phyloP scores from a whole-genome alignment of 2,113 vertebrate species.

The Cyprinodon tularosa region DNA sequence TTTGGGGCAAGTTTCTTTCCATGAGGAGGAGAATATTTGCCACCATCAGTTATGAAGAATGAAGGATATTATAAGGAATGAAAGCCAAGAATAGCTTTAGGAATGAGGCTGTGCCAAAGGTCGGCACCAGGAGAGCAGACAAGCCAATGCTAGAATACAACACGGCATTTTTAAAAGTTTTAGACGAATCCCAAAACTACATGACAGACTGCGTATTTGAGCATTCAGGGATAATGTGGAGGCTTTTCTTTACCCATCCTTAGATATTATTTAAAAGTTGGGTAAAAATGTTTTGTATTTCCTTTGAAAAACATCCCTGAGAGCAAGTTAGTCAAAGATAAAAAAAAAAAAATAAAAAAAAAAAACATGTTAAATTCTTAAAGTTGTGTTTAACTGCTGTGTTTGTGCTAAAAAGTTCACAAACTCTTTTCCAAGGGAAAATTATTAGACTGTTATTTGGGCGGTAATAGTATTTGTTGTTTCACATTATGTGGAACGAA shows the following conservation, averaged over 20 bases:
- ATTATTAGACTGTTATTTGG: background rate
- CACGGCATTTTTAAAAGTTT: no score
- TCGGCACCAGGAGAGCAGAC: no score
- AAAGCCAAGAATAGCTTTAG: no score
- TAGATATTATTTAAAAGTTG: no score
- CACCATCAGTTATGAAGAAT: background rate
- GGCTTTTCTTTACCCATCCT: no score
- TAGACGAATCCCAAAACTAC: no score
- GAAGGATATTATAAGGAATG: background rate
- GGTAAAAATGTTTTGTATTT: no score
- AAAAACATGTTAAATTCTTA: background rate
- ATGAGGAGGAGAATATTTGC: background rate
- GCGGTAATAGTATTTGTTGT: background rate
- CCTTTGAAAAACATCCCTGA: no score
- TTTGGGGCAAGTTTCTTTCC: background rate
- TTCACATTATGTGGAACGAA: slow-evolving; percentile 2
- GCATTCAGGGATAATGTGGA: no score
- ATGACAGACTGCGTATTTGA: no score
- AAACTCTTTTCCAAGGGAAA: background rate
- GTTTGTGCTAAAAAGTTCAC: background rate
- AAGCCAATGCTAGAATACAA: no score
- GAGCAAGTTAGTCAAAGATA: background rate
- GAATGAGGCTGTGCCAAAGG: background rate
- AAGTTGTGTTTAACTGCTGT: background rate
- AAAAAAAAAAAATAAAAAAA: background rate